Evolutionary conservation across 2,113 vertebrate species (phyloP).

Genomic region (Sigmodon hispidus): DNA sequence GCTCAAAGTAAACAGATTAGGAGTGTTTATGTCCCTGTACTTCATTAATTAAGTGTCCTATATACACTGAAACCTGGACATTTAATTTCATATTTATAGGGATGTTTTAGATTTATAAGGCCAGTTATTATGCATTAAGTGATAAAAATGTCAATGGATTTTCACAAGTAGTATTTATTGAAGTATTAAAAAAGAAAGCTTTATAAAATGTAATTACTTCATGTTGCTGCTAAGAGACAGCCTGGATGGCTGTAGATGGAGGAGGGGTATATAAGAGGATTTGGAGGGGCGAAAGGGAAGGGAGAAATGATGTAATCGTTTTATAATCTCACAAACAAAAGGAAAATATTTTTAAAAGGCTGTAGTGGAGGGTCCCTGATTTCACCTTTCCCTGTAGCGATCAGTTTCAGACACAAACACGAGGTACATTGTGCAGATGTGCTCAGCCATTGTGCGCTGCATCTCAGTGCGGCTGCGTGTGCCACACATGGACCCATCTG

Average conservation of each 20-base stretch:
- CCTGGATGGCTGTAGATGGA: not conserved
- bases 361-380: not conserved
- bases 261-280: not conserved
- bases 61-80: slow-evolving; percentile 67
- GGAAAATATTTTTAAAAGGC: not conserved
- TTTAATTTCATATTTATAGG: slow-evolving; percentile 79
- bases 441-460: not conserved
- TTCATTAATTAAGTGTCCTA: slow-evolving; percentile 76
- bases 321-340: not conserved
- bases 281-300: not conserved
- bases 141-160: slow-evolving; percentile 73
- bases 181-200: slow-evolving; percentile 73
- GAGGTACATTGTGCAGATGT: not conserved
- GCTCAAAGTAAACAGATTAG: slow-evolving; percentile 66
- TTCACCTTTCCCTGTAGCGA: not conserved
- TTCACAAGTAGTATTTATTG: slow-evolving; percentile 72
- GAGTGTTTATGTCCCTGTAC: slow-evolving; percentile 44
- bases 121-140: slow-evolving; percentile 73
- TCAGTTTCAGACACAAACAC: not conserved
- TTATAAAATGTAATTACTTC: slow-evolving; percentile 54
- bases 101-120: slow-evolving; percentile 77
- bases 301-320: not conserved
- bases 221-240: not conserved
- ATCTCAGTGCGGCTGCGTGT: not conserved
- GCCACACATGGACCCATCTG: not conserved